Evolutionary conservation across 2,797 vertebrate species (phyloP).

Genomic region (Dendrocincla tyrannina): DNA sequence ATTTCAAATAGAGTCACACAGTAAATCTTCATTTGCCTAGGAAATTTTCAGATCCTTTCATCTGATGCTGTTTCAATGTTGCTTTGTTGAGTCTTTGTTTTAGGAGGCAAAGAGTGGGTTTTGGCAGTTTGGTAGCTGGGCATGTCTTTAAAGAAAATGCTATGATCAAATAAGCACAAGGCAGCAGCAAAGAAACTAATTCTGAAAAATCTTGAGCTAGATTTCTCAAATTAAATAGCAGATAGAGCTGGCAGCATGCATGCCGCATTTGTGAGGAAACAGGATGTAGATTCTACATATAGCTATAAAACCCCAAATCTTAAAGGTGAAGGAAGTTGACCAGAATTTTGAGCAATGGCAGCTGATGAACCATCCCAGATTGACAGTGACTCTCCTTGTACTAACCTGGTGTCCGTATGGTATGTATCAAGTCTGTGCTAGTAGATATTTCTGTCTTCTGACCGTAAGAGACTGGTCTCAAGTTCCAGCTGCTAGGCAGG

Average conservation of each 20-base stretch:
- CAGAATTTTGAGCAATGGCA: background rate
- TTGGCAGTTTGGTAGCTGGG: background rate
- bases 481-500: background rate
- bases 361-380: background rate
- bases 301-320: background rate
- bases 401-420: background rate
- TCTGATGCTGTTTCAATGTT: background rate
- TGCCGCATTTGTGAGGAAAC: background rate
- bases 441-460: background rate
- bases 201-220: background rate
- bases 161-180: background rate
- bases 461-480: background rate
- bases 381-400: background rate
- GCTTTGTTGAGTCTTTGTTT: background rate
- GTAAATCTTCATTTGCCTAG: background rate
- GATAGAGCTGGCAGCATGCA: background rate
- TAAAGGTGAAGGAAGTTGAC: background rate
- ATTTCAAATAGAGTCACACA: background rate
- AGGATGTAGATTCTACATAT: background rate
- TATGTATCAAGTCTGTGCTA: background rate
- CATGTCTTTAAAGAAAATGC: background rate
- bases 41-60: slow-evolving; percentile 3
- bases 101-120: background rate
- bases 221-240: background rate
- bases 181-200: background rate